A percentile compares a stretch with the other conserved stretches of the same genome.
Conservation (phyloP, 2,888 invertebrate genomes). For the Metopia argyrocephala region DNA sequence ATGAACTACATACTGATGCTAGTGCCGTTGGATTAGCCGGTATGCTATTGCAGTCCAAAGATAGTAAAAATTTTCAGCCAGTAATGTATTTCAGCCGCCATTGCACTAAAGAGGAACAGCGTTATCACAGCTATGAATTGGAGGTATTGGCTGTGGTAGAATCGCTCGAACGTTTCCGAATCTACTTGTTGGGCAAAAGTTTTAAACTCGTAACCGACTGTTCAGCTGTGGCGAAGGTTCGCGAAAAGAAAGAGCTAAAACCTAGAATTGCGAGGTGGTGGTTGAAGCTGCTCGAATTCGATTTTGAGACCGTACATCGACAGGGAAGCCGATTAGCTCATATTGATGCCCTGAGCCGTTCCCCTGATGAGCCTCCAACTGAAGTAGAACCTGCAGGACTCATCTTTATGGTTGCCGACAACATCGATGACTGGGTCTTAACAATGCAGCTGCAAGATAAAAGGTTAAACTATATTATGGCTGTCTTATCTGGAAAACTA, state of each 20-base stretch:
- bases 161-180: conserved; percentile 71
- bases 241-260: conserved; percentile 27
- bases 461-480: conserved; percentile 30
- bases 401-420: conserved; percentile 13
- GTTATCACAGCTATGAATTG: conserved; percentile 71
- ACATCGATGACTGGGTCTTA: conserved; percentile 40
- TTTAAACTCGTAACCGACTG: conserved; percentile 34
- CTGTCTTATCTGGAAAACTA: conserved; percentile 11
- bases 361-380: conserved; percentile 26
- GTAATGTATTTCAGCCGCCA: conserved; percentile 57
- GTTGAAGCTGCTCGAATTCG: conserved; percentile 19
- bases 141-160: conserved; percentile 72
- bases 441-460: conserved; percentile 59
- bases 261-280: conserved; percentile 17
- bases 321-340: conserved; percentile 5
- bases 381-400: conserved; percentile 44
- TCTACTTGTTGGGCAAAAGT: conserved; percentile 64
- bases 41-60: conserved; percentile 34
- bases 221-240: conserved; percentile 26
- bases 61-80: conserved; percentile 41
- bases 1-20: conserved; percentile 52
- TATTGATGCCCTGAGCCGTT: conserved; percentile 48
- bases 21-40: conserved; percentile 35
- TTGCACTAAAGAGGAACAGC: conserved; percentile 45
- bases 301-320: conserved; percentile 9